phyloP scores from a whole-genome alignment of 64 coral and sea anemone species.

The Montipora capricornis region DNA sequence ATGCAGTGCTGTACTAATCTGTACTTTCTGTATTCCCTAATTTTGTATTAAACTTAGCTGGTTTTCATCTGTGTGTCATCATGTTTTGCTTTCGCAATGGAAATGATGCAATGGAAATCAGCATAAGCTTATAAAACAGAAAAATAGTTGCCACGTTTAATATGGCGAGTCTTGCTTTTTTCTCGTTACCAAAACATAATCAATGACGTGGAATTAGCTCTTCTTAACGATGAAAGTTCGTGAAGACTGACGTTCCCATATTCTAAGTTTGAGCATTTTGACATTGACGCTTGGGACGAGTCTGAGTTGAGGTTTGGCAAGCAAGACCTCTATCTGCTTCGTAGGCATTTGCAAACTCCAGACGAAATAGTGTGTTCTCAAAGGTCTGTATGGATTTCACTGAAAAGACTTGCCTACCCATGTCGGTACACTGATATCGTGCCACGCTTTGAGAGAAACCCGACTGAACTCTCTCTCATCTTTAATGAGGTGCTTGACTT shows the following conservation, averaged over 20 bases:
- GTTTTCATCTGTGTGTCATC: slow-evolving; percentile 5
- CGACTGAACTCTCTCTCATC: too few relatives aligned
- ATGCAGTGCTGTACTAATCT: not conserved
- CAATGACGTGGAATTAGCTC: not conserved
- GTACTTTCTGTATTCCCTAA: not conserved
- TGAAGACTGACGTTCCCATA: not conserved
- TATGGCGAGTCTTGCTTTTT: too few relatives aligned
- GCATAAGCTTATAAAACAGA: not conserved
- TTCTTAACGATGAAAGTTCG: not conserved
- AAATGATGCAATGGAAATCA: not conserved
- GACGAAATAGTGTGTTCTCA: too few relatives aligned
- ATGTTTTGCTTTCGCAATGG: slow-evolving; percentile 4
- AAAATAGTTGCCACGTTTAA: not conserved
- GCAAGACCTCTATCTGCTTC: not conserved
- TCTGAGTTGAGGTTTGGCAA: not conserved
- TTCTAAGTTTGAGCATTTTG: not conserved
- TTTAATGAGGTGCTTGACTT: not conserved
- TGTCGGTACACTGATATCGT: too few relatives aligned
- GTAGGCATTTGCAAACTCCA: too few relatives aligned
- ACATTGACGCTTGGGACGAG: not conserved
- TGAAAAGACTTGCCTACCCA: too few relatives aligned
- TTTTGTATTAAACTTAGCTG: not conserved
- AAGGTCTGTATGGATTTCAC: too few relatives aligned
- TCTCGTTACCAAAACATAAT: not conserved
- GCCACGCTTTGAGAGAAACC: too few relatives aligned